Conservation (phyloP, 2,113 vertebrate genomes). For the Albula goreensis region DNA sequence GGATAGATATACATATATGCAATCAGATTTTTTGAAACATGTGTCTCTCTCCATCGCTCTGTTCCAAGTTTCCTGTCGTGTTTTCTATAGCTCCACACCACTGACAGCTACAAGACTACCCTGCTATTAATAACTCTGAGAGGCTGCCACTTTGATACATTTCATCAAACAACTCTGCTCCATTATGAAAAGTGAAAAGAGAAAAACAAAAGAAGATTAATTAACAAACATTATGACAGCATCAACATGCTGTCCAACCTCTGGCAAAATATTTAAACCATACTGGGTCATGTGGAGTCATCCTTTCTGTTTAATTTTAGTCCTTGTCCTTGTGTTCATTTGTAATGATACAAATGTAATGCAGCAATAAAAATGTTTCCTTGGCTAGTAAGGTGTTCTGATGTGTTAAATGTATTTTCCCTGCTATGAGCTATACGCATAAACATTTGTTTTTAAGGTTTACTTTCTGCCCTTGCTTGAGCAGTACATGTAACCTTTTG, state of each 20-base stretch:
- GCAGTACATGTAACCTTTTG: not conserved
- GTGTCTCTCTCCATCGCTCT: not conserved
- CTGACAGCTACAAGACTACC: conserved; percentile 13
- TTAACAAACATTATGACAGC: not conserved
- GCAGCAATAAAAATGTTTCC: not conserved
- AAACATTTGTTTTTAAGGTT: not conserved
- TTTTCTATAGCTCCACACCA: not conserved
- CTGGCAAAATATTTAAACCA: not conserved
- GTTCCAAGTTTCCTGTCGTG: not conserved
- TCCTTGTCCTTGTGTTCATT: not conserved
- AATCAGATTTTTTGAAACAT: too few species aligned
- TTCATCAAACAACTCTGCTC: conserved; percentile 5
- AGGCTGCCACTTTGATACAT: conserved; percentile 5
- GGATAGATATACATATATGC: too few species aligned
- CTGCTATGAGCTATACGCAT: not conserved
- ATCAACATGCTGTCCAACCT: not conserved
- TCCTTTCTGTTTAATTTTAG: not conserved
- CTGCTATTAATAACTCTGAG: conserved; percentile 18
- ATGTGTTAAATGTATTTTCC: not conserved
- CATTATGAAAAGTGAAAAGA: conserved; percentile 5
- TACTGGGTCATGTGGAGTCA: too few species aligned
- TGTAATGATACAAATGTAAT: not conserved
- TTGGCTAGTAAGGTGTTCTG: not conserved
- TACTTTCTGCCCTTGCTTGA: not conserved
- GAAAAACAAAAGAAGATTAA: not conserved